Evolutionary conservation across 2,113 vertebrate species (phyloP).

Genomic region (Tragelaphus scriptus): DNA sequence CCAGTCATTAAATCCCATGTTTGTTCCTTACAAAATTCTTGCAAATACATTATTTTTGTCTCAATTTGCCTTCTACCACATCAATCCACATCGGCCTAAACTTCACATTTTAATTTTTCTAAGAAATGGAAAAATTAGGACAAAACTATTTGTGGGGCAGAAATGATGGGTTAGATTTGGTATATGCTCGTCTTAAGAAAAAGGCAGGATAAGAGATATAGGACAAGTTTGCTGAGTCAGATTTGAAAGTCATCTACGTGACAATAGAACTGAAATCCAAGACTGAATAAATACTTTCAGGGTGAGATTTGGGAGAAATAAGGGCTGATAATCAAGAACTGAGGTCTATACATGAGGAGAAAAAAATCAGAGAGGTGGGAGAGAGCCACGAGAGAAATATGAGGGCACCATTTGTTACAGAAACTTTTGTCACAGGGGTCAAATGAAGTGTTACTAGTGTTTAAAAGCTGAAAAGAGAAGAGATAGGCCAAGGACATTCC

Average conservation of each 20-base stretch:
- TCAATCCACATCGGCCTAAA: not conserved
- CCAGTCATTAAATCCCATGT: not conserved
- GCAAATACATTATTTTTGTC: not conserved
- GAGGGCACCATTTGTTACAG: not conserved
- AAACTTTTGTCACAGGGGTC: not conserved
- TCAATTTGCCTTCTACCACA: not conserved
- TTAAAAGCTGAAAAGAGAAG: not conserved
- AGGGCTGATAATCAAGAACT: not conserved
- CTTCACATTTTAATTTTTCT: not conserved
- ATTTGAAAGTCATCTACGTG: not conserved
- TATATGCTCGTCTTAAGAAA: not conserved
- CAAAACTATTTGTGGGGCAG: not conserved
- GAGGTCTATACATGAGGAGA: not conserved
- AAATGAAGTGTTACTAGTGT: not conserved
- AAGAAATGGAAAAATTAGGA: not conserved
- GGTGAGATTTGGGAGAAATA: not conserved
- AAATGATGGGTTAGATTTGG: not conserved
- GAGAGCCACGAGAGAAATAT: not conserved
- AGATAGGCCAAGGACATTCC: not conserved
- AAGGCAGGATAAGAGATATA: not conserved
- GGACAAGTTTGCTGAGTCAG: not conserved
- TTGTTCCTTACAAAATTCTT: not conserved
- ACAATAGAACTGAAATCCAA: not conserved
- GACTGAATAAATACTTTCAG: not conserved
- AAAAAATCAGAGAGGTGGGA: not conserved